Base-by-base conservation (phyloP, 2,797 vertebrate genomes). In the Ceyx erithaca region DNA sequence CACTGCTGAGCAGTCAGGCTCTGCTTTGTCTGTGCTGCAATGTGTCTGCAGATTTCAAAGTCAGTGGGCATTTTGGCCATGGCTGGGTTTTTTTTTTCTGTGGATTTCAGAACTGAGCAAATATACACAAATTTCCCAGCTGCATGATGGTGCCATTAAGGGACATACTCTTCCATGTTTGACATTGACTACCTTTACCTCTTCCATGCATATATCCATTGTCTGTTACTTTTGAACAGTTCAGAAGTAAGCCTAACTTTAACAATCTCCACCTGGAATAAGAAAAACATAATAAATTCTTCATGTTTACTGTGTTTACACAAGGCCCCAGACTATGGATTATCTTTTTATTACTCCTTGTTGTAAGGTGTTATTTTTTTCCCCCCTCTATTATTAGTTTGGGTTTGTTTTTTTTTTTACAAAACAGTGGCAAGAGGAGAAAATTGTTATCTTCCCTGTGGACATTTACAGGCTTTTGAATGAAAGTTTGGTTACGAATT, bases 341-440 rank as follows among this genome's bases (percentile, higher is more conserved):
- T 97, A 94, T 18, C 92, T 96, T 96, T 97, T 98, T 97, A 97
- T 97, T 97, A 97, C 94, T 97, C 92, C 94, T 95, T 96, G 95
- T 97, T 96, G 90, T 95, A 93, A 90, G 91, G 20, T n/a, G n/a
- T 17, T 6, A 86, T 95, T 64, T 85, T 85, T 93, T 73, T 84
- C 48, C 40, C 40, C 10, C 1, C 63, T 93, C 95, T 96, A 96
- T 96, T 97, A 97, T 95, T 97, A 96, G 93, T 40, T 40, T 40
- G 37, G 37, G 5, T 14, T 37, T n/a, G n/a, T 5, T 84, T 96
- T 95, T 93, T 95, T 82, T 94, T 52, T 52, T 78, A 93, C 91
- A 97, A 95, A 97, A 94, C 86, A 95, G 91, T 89, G 95, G 82
- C 91, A 96, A 89, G 87, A 91, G 94, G 41, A 97, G 94, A 97